Conservation (phyloP, 2,888 invertebrate species). For the Flexamia atlantica region DNA sequence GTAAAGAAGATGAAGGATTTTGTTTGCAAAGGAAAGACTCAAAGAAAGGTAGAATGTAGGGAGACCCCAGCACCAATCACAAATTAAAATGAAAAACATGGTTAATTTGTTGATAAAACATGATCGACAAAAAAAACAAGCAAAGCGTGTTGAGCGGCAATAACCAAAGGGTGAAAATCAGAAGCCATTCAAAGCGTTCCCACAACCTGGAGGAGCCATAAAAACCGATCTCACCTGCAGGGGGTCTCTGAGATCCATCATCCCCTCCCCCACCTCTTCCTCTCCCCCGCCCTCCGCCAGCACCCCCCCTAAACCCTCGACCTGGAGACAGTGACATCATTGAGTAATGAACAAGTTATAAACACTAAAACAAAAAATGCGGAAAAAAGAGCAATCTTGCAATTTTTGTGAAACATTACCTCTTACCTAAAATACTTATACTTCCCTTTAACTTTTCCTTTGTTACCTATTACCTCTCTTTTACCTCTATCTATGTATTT, state of each 20-base stretch:
- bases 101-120: too few relatives aligned
- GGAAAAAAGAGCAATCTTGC: too few relatives aligned
- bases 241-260: background rate
- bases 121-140: too few relatives aligned
- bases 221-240: background rate
- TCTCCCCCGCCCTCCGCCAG: background rate
- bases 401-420: too few relatives aligned
- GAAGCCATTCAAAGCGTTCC: background rate
- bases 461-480: too few relatives aligned
- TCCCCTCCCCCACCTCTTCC: slow-evolving; percentile 32
- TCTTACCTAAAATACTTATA: too few relatives aligned
- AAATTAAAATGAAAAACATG: background rate
- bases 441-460: too few relatives aligned
- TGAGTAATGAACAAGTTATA: background rate
- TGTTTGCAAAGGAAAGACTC: background rate
- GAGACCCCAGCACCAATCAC: background rate
- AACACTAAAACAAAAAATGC: too few relatives aligned
- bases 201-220: background rate
- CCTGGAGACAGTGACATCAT: background rate
- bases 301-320: background rate
- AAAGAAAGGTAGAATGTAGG: background rate
- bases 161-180: background rate
- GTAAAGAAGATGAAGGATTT: too few relatives aligned
- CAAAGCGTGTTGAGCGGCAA: background rate
- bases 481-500: too few relatives aligned